Evolutionary conservation across 2,797 vertebrate species (phyloP), one percentile per base, ranked within the genome.

Genomic region (Leuciscus waleckii): DNA sequence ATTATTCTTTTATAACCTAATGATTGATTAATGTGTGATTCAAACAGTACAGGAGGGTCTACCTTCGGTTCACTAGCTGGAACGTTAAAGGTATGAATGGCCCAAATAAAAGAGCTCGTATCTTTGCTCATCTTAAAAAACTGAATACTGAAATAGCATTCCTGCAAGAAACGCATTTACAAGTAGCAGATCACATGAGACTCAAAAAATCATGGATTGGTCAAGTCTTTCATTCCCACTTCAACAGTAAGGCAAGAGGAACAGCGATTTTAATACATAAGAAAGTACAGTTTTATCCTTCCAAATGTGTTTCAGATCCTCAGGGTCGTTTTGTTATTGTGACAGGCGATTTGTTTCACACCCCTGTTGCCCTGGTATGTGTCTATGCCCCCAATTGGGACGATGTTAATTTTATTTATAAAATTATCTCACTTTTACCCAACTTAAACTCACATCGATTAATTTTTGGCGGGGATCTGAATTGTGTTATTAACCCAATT

Each of bases 401-500:
- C 43, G 17, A 85, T 61, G 49, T 17, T 29, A 11, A 70, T 39
- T 85, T 56, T 3, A 56, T 80, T 11, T 16, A 26, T 49, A 51
- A 51, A 11, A 35, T 74, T 5, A 32, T 87, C 23, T 83, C 46
- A 16, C 51, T 37, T 4, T 49, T 87, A 23, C 49, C 69, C 10
- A 32, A 81, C n/a, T 56, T 84, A 13, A 87, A 87, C 39, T 21
- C 77, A 21, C 70, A 84, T 7, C 17, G 46, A 5, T 39, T 76
- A 2, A 83, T 69, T 56, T 56, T 56, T 56, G 51, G 19, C 9
- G 79, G 71, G 3, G 83, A 87, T 70, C n/a, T 85, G 10, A 82
- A 87, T 37, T 84, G 61, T 84, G 49, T 68, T 5, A 84, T 81
- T 37, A 43, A 87, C 17, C 78, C 71, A 71, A 19, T 26, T 2